phyloP scores from a whole-genome alignment of 2,113 vertebrate genomes.

The Danionella cerebrum region DNA sequence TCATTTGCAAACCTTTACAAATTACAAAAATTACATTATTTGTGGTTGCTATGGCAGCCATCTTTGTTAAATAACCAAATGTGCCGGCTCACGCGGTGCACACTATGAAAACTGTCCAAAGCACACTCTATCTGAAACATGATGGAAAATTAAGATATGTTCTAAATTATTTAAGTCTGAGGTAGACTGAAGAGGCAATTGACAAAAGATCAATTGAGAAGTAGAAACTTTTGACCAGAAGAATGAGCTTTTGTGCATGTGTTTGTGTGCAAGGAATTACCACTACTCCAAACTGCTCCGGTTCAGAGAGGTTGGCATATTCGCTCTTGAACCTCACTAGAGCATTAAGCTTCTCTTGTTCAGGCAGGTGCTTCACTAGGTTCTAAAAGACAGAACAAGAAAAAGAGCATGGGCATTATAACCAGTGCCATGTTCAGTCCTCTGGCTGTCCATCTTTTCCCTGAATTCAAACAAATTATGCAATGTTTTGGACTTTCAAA shows the following conservation, averaged over 20 bases:
- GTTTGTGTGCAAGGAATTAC: constrained; percentile 65
- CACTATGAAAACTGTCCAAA: no score
- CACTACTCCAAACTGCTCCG: constrained; percentile 92
- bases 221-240: no score
- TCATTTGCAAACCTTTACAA: no score
- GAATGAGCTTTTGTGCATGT: background rate
- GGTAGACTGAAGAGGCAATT: background rate
- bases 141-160: no score
- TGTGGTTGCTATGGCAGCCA: no score
- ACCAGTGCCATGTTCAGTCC: background rate
- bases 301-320: constrained; percentile 81
- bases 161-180: no score
- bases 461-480: background rate
- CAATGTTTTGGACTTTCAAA: no score
- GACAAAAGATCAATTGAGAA: no score
- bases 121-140: no score
- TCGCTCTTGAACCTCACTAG: constrained; percentile 79
- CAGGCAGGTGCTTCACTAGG: constrained; percentile 84
- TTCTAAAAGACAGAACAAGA: constrained; percentile 51
- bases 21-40: no score
- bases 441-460: background rate
- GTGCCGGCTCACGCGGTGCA: no score
- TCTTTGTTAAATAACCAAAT: no score
- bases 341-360: constrained; percentile 80
- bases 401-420: background rate